Evolutionary conservation across 2,888 invertebrate genomes (phyloP).

Genomic region (Byasa hedistus): DNA sequence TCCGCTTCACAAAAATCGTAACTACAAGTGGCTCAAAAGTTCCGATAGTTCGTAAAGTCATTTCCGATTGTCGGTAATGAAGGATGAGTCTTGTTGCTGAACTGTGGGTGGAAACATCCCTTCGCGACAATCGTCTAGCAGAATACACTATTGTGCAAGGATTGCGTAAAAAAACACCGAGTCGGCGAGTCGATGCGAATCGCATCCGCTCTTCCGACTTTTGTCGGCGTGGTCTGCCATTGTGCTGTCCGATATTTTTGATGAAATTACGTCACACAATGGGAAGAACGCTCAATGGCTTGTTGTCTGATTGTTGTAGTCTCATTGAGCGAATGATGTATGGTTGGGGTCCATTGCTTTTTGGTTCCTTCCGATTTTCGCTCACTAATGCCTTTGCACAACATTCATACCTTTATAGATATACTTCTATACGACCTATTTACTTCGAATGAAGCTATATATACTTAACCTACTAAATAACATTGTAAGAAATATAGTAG

Average conservation of each 20-base stretch:
- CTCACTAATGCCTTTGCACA: conserved; percentile 59
- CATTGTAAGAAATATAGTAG: background rate
- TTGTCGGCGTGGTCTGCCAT: conserved; percentile 65
- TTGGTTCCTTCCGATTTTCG: conserved; percentile 67
- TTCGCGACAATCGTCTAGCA: conserved; percentile 58
- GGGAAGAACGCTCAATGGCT: conserved; percentile 61
- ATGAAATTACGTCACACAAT: conserved; percentile 78
- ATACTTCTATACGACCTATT: conserved; percentile 36
- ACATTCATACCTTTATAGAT: conserved; percentile 54
- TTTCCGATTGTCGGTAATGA: conserved; percentile 76
- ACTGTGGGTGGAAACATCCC: conserved; percentile 81
- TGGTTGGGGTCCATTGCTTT: conserved; percentile 49
- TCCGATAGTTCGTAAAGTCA: conserved; percentile 64
- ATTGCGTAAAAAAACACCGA: conserved; percentile 70
- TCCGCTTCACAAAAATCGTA: conserved; percentile 43
- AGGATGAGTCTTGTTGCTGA: conserved; percentile 64
- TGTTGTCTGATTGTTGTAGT: conserved; percentile 75
- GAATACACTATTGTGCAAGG: conserved; percentile 49
- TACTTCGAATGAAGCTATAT: background rate
- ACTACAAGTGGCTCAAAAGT: conserved; percentile 67
- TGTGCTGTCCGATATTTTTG: conserved; percentile 75
- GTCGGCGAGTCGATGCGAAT: conserved; percentile 73
- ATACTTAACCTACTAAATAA: background rate
- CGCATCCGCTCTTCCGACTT: conserved; percentile 79
- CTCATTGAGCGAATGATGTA: conserved; percentile 76